A percentile compares a stretch with the other conserved stretches of the same genome.
Conservation (phyloP, 2,888 invertebrate species). For the Megaustenia siamemsis region DNA sequence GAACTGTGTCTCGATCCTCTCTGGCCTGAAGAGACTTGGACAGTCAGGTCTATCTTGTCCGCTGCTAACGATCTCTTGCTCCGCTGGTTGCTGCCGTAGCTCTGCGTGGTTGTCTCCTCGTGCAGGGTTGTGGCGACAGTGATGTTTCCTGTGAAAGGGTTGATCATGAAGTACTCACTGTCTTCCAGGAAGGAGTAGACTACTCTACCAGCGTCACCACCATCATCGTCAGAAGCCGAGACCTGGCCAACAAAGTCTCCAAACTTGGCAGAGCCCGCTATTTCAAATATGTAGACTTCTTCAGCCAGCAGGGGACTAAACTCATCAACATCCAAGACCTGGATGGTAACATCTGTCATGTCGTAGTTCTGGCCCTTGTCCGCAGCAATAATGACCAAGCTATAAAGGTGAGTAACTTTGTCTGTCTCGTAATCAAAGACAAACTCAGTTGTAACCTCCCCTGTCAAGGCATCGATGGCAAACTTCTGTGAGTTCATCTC, state of each 20-base stretch:
- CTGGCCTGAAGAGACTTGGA: constrained; percentile 86
- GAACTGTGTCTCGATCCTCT: constrained; percentile 92
- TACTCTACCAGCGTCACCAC: constrained; percentile 94
- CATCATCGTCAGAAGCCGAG: constrained; percentile 93
- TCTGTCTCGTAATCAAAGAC: constrained; percentile 94
- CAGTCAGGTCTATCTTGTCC: constrained; percentile 81
- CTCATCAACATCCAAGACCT: constrained; percentile 89
- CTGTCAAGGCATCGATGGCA: constrained; percentile 88
- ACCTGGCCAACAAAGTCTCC: constrained; percentile 93
- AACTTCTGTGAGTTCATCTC: constrained; percentile 88
- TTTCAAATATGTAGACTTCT: constrained; percentile 89
- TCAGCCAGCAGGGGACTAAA: constrained; percentile 92
- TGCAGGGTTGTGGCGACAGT: constrained; percentile 85
- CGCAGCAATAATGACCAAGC: constrained; percentile 90
- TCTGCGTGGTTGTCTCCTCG: constrained; percentile 56
- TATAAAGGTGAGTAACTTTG: constrained; percentile 85
- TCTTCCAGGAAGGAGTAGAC: constrained; percentile 92
- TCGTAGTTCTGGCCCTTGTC: constrained; percentile 89
- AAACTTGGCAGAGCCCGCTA: constrained; percentile 84
- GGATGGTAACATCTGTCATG: constrained; percentile 90
- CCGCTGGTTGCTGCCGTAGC: constrained; percentile 44
- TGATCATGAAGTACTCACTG: constrained; percentile 90
- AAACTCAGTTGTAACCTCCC: constrained; percentile 89
- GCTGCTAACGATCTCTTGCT: constrained; percentile 67
- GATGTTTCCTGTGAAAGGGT: constrained; percentile 92